Evolutionary conservation across 2,888 invertebrate genomes (phyloP).

Genomic region (Tenthredo mesomela): DNA sequence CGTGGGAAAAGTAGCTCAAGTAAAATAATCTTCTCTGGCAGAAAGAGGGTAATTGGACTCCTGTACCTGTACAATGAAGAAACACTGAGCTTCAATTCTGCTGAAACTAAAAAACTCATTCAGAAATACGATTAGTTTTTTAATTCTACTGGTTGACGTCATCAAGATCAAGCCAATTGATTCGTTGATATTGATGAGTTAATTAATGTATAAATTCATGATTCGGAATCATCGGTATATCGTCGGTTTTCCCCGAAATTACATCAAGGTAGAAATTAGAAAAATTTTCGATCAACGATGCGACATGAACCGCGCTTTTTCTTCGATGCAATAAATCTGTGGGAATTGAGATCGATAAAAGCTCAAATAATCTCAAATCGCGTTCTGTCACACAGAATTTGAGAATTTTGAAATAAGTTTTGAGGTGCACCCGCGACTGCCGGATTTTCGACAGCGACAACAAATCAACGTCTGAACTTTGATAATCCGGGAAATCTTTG

Average conservation of each 20-base stretch:
- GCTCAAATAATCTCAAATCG: neutral
- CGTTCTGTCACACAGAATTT: neutral
- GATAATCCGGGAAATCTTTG: slow-evolving; percentile 7
- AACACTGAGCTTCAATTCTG: neutral
- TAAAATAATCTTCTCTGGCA: neutral
- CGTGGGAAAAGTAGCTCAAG: neutral
- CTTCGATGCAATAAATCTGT: too few relatives aligned
- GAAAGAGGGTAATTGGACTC: neutral
- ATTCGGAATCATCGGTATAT: too few relatives aligned
- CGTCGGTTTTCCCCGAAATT: too few relatives aligned
- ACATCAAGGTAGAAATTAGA: too few relatives aligned
- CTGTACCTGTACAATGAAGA: neutral
- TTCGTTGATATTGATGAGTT: too few relatives aligned
- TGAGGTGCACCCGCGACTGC: neutral
- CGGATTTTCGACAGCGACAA: neutral
- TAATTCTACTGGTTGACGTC: neutral
- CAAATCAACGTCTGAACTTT: slow-evolving; percentile 31
- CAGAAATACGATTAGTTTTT: neutral
- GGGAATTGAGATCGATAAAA: too few relatives aligned
- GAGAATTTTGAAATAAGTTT: neutral
- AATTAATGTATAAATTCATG: too few relatives aligned
- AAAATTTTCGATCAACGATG: too few relatives aligned
- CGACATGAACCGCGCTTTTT: too few relatives aligned
- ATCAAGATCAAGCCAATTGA: too few relatives aligned
- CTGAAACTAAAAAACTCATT: neutral